A percentile compares a stretch with the other conserved stretches of the same genome.
These are phyloP conservation scores for Neopipo cinnamomea DNA, from an alignment of 2,113 vertebrate genomes.

Conservation along the genomic window DNA sequence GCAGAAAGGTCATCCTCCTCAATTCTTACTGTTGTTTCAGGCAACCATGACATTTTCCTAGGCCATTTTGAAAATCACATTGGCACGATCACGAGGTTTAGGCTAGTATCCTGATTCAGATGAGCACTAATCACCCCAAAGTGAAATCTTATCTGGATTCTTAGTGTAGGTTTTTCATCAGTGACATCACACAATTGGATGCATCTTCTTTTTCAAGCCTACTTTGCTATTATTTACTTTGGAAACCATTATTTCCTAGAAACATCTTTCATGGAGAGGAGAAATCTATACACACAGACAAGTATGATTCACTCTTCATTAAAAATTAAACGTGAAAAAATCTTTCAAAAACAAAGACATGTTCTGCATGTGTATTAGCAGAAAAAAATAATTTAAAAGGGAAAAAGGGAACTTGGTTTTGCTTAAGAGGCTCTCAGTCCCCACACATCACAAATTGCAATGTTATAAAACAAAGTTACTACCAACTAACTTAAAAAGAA, in stretches of 20 bases:
- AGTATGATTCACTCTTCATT: constrained; percentile 1
- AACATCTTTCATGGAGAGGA: neutral
- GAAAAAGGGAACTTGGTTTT: neutral
- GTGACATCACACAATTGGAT: neutral
- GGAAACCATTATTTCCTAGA: neutral
- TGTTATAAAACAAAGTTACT: neutral
- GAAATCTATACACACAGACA: neutral
- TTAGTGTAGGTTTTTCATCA: neutral
- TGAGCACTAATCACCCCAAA: neutral
- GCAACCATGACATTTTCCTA: constrained; percentile 24
- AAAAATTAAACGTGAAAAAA: constrained; percentile 12
- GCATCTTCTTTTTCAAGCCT: neutral
- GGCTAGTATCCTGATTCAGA: neutral
- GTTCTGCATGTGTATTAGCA: neutral
- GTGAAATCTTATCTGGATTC: neutral
- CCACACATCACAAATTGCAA: neutral
- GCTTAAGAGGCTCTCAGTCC: neutral
- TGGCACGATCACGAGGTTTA: neutral
- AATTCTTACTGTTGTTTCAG: constrained; percentile 30
- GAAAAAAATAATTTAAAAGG: neutral
- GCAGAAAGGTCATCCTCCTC: constrained; percentile 15
- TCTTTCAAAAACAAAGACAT: neutral
- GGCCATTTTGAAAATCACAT: constrained; percentile 19
- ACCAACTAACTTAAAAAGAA: neutral
- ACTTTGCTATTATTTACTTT: constrained; percentile 25